Base-by-base conservation (phyloP, 2,888 invertebrate species). In the Andrena trimmerana region DNA sequence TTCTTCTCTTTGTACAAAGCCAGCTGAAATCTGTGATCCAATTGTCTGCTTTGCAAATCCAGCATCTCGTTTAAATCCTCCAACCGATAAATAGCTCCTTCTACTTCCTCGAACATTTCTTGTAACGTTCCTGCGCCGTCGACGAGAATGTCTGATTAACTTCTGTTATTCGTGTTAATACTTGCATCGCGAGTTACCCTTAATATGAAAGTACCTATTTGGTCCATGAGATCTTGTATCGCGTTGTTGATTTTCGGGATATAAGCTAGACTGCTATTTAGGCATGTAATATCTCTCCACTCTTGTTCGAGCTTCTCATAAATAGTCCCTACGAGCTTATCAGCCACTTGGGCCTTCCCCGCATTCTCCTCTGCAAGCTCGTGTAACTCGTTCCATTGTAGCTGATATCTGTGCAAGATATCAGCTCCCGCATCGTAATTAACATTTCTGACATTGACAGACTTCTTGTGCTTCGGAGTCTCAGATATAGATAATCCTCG, bases 361-460 rank as follows among this genome's bases (percentile, higher is more conserved):
- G 95, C 94, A 91, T 97, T 97, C 69, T 94, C 95, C 88, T 97
- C 97, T 1, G 97, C 96, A 78, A 96, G 95, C 84, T 95, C 95
- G 86, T 97, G 97, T 63, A 97, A 92, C 88, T 96, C 96, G 24
- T 95, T 96, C 97, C 97, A 97, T 83, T 96, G 95, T 65, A 96
- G 94, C 92, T 97, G 97, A 93, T 96, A 97, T 93, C 96, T 96
- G 83, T 96, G 95, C 66, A 97, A 93, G 81, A 97, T 94, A 83
- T 96, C 96, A 48, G 96, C 96, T 5, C 97, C 97, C 86, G 96
- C 97, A 90, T 96, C 95, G 69, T 94, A 94, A 92, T 96, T 95
- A 31, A 95, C 92, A 77, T 91, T 91, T 84, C 91, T 85, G 5
- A 54, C 5, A 75, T 90, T 91, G 2, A 62, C 57, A 8, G 78